Evolutionary conservation across 2,888 invertebrate species (phyloP).

Genomic region (Ethmia dodecea): DNA sequence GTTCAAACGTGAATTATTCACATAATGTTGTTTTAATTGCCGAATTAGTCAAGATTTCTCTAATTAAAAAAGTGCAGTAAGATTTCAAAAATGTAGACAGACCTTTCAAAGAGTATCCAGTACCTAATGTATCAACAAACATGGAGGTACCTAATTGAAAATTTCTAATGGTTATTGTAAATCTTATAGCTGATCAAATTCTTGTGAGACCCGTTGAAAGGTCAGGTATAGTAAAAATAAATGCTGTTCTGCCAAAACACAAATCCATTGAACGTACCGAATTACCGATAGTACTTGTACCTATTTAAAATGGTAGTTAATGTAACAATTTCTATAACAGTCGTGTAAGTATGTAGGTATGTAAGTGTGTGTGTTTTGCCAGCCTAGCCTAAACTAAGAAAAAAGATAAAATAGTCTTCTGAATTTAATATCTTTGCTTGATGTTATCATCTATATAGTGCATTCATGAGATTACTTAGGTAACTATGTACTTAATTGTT

Average conservation of each 20-base stretch:
- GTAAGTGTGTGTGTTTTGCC: conserved; percentile 58
- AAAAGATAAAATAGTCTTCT: conserved; percentile 51
- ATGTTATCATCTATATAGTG: conserved; percentile 44
- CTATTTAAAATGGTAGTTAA: background rate
- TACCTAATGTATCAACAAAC: conserved; percentile 4
- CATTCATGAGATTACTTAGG: conserved; percentile 40
- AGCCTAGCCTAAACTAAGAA: conserved; percentile 73
- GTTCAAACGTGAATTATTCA: too few relatives aligned
- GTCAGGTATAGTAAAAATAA: conserved; percentile 48
- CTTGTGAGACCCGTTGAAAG: conserved; percentile 53
- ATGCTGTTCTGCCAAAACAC: conserved; percentile 71
- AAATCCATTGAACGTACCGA: conserved; percentile 33
- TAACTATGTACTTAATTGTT: conserved; percentile 40
- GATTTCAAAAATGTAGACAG: conserved; percentile 56
- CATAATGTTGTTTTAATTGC: conserved; percentile 3
- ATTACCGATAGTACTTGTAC: conserved; percentile 19
- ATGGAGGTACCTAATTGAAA: conserved; percentile 4
- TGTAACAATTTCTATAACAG: too few relatives aligned
- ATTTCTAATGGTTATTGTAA: background rate
- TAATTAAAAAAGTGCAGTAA: conserved; percentile 69
- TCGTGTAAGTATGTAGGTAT: conserved; percentile 20
- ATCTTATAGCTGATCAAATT: background rate
- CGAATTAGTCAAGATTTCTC: conserved; percentile 59
- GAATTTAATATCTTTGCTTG: conserved; percentile 36
- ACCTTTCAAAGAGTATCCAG: conserved; percentile 46